Base-by-base conservation (phyloP, 2,113 vertebrate species). In the Rhinopomastus cyanomelas region DNA sequence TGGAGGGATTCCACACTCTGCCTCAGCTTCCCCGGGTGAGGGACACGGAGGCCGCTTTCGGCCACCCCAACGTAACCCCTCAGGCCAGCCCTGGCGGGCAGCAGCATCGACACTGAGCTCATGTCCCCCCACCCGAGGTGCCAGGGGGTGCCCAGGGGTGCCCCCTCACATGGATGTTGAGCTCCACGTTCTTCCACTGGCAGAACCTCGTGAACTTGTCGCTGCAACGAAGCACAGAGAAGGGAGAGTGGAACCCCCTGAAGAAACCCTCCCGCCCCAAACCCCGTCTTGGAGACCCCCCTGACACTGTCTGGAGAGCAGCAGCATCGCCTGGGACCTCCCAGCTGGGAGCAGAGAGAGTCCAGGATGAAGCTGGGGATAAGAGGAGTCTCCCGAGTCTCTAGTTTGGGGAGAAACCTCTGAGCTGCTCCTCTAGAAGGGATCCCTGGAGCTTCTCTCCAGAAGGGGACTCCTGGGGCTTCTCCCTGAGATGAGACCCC, bases 131-230 rank as follows among this genome's bases (percentile, higher is more conserved):
- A 25, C 68, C 60, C 52, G 25, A 49, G 26, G 17, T 60, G 49
- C 39, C 53, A 49, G 8, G 10, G 27, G 48, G 18, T 30, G 42
- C 71, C 83, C 61, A 4, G 6, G 37, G 64, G 48, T 3, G 66
- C 49, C 78, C 18, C 62, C 97, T 98, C 95, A 98, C 97, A 10
- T 98, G 97, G 91, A 98, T 98, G 92, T 98, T 98, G 80, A 98
- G 97, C 65, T 98, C 97, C 85, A 98, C 97, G 1, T 98, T 98
- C 95, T 98, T 98, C 97, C 97, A 98, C 85, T 98, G 97, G 93
- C 97, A 98, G 91, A 98, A 98, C 12, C 97, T 94, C 0, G 97
- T 98, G 96, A 98, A 98, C 75, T 97, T 98, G 86, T 98, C 97
- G 0, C 97, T 98, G 91, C n/a, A 89, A 95, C 11, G 81, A 87